Percentiles rank a stretch among this genome's conserved stretches.
These are phyloP conservation scores for Drosophila paramelanica DNA, from an alignment of 2,888 invertebrate species.

Conservation along the genomic window DNA sequence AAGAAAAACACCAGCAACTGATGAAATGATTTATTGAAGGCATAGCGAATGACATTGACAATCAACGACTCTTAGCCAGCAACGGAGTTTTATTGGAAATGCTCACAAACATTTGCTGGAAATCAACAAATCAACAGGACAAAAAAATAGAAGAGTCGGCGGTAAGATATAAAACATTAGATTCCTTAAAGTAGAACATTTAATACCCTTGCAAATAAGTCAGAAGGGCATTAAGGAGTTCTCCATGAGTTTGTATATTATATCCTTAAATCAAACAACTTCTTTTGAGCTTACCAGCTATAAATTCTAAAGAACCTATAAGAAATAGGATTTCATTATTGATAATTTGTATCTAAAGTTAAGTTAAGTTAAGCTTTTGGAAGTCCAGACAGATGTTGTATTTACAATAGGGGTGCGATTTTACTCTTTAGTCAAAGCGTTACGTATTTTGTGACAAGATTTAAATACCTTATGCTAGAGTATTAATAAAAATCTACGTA, in stretches of 20 bases:
- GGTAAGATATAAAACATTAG: neutral
- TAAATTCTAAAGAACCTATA: too few species aligned
- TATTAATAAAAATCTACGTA: conserved; percentile 42
- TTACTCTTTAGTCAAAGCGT: neutral
- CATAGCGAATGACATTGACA: conserved; percentile 42
- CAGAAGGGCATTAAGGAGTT: too few species aligned
- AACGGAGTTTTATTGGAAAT: conserved; percentile 53
- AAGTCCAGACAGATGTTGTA: too few species aligned
- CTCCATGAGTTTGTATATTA: too few species aligned
- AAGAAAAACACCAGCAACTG: conserved; percentile 17
- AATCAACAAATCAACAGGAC: conserved; percentile 73
- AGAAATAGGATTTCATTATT: too few species aligned
- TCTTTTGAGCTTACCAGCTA: too few species aligned
- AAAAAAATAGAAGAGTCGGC: conserved; percentile 2
- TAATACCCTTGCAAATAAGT: neutral
- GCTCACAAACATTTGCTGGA: conserved; percentile 72
- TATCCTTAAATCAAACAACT: too few species aligned
- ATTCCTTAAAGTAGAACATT: neutral
- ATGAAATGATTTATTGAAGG: conserved; percentile 56
- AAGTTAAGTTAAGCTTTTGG: too few species aligned
- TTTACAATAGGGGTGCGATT: too few species aligned
- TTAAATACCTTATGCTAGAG: neutral
- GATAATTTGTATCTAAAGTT: too few species aligned
- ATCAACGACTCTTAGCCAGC: conserved; percentile 27
- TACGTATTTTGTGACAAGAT: neutral